These are phyloP conservation scores for Stenodema calcarata DNA, from an alignment of 2,888 invertebrate genomes.

Conservation along the genomic window DNA sequence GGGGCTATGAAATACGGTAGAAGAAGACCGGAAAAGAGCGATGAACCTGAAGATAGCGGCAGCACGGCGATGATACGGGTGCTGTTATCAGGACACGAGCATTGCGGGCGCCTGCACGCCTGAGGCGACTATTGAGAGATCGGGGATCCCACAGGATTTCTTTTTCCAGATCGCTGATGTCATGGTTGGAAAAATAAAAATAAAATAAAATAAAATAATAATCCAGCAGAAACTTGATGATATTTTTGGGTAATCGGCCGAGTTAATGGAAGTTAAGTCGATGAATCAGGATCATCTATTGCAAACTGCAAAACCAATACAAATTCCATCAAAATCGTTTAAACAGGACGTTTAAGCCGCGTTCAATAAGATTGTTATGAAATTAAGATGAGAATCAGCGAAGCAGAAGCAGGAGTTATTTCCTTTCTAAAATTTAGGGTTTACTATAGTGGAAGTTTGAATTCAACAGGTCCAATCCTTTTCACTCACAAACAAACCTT, in stretches of 20 bases:
- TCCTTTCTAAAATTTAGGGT: no score
- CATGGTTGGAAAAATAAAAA: background rate
- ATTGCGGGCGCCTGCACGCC: background rate
- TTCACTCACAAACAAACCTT: no score
- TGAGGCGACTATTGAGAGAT: background rate
- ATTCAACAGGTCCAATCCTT: no score
- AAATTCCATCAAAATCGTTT: no score
- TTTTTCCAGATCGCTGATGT: background rate
- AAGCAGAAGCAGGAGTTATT: no score
- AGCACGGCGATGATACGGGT: slow-evolving; percentile 28
- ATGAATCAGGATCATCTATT: no score
- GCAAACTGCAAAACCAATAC: no score
- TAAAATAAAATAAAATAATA: background rate
- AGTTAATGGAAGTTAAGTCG: background rate
- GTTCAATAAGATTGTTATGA: no score
- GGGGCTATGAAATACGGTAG: background rate
- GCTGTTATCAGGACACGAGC: slow-evolving; percentile 10
- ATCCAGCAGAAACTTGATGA: background rate
- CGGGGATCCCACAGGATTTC: no score
- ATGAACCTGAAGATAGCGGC: background rate
- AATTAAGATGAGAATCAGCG: no score
- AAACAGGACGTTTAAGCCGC: no score
- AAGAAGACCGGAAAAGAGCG: slow-evolving; percentile 7
- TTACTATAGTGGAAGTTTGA: no score
- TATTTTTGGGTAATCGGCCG: background rate